These are phyloP conservation scores for Stenchaetothrips biformis DNA, from an alignment of 2,888 invertebrate species.

Conservation along the genomic window DNA sequence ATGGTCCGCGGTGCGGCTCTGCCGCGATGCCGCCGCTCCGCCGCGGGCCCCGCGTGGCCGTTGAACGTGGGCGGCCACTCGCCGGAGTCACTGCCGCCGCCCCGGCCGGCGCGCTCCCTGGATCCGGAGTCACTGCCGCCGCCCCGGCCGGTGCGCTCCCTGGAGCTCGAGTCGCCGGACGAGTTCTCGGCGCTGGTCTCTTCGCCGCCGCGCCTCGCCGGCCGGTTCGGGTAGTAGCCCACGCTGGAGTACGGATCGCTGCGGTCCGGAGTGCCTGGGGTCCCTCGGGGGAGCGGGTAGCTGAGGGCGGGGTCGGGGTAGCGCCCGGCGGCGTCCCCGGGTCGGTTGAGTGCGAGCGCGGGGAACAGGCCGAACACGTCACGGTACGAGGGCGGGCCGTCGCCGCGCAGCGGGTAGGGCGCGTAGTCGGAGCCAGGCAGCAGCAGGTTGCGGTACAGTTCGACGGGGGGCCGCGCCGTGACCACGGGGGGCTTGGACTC, in stretches of 20 bases:
- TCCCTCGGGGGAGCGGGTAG: neutral
- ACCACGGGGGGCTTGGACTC: neutral
- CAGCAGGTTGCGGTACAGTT: neutral
- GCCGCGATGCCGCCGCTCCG: neutral
- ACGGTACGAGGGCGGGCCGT: neutral
- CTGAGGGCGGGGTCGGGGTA: neutral
- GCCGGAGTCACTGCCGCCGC: neutral
- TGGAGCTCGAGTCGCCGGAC: too few species aligned
- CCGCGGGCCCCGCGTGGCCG: neutral
- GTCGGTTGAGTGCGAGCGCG: neutral
- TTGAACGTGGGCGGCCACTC: neutral
- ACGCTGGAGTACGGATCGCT: neutral
- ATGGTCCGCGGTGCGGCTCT: neutral
- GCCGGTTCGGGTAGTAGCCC: neutral
- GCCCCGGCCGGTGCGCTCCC: neutral
- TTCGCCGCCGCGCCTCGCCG: neutral
- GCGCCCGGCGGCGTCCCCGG: neutral
- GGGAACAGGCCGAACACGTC: slow-evolving; percentile 1
- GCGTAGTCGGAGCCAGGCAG: neutral
- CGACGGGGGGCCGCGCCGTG: slow-evolving; percentile 2
- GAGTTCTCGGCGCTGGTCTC: neutral
- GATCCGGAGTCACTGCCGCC: neutral
- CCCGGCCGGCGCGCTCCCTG: neutral
- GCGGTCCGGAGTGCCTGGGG: neutral
- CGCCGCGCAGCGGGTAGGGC: neutral